Base-by-base conservation (phyloP, 92 coral and sea anemone species). In the Pocillopora meandrina region DNA sequence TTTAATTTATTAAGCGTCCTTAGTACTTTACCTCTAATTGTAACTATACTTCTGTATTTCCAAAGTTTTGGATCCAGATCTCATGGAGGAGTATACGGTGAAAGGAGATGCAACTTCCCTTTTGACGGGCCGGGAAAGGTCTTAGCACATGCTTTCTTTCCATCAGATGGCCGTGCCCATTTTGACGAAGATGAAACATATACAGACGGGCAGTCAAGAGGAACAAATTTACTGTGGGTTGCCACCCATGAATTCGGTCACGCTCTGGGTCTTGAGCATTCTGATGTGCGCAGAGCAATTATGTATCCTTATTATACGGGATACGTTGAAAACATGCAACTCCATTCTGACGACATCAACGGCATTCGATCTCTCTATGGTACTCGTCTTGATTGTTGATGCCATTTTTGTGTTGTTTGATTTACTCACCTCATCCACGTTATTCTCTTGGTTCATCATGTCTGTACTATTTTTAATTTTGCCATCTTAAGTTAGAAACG, bases 221-320 rank as follows among this genome's bases (percentile, higher is more conserved):
- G 94, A 8, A 90, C 88, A 74, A 92, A 91, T 78, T 83, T 92
- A n/a, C 42, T 88, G 52, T 86, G 92, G 81, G 91, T 91, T 13
- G 94, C 95, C 4, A 84, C 92, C 19, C 98, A 95, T 72, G 98
- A 95, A 84, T 92, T 95, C 69, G 96, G 98, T 14, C 98, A 90
- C 71, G 90, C 89, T 17, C 80, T 95, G 5, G 98, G 98, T 10
- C 86, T 95, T 12, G 91, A 89, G 36, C 98, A 95, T 68, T 88
- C 95, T 23, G 86, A 79, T 33, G 92, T 87, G 2, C 68, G 79
- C 2, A 82, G 78, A 5, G 85, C 96, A 11, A 69, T 92, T 56
- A 92, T 95, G 98, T 80, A 89, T 58, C 93, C 98, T 2, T 90
- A 90, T 56, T 95, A 95, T 68, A 91, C 83, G 18, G 98, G 94